A percentile compares a stretch with the other conserved stretches of the same genome.
These are phyloP conservation scores for Rattus rattus DNA, from an alignment of 2,113 vertebrate genomes.

Conservation along the genomic window DNA sequence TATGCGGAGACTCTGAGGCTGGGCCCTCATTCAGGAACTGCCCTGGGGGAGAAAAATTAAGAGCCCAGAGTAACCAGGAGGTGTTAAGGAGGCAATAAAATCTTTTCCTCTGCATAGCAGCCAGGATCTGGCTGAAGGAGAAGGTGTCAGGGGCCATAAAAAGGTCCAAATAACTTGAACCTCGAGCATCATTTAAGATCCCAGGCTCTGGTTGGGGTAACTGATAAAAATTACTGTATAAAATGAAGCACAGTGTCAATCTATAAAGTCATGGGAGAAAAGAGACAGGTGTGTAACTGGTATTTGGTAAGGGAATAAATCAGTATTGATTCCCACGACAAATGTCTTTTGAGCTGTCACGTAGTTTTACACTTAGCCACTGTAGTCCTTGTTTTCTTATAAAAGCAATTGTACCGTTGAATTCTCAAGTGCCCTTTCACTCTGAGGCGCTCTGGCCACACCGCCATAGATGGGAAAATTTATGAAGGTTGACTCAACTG, in stretches of 20 bases:
- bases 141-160: constrained; percentile 71
- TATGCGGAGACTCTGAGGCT: neutral
- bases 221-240: constrained; percentile 42
- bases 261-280: constrained; percentile 13
- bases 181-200: constrained; percentile 61
- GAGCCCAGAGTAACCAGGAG: constrained; percentile 75
- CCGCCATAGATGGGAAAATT: neutral
- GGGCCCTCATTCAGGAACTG: constrained; percentile 42
- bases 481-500: neutral
- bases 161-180: constrained; percentile 62
- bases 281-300: constrained; percentile 21
- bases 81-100: constrained; percentile 82
- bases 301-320: constrained; percentile 43
- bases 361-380: neutral
- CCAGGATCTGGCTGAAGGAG: constrained; percentile 73
- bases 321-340: constrained; percentile 43
- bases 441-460: neutral
- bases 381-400: constrained; percentile 2
- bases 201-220: neutral
- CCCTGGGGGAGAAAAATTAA: constrained; percentile 72
- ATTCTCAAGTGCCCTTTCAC: constrained; percentile 49
- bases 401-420: constrained; percentile 40
- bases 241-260: constrained; percentile 20
- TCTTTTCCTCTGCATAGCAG: constrained; percentile 74
- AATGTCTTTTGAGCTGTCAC: constrained; percentile 39